Evolutionary conservation across 2,797 vertebrate species (phyloP), one percentile per base, ranked within the genome.

Genomic region (Natrix natrix): DNA sequence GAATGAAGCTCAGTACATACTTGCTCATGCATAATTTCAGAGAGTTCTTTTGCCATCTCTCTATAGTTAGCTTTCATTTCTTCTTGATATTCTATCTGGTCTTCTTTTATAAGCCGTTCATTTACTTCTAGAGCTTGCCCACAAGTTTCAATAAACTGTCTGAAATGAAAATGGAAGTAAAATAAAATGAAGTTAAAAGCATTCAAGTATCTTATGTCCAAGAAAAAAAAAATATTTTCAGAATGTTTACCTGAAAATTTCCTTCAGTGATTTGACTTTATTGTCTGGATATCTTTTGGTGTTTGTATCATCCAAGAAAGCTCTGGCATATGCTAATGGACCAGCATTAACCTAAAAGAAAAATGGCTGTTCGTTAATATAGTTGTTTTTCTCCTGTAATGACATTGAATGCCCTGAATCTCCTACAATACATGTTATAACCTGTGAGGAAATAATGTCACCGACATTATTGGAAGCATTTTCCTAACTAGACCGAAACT

Each of bases 41-140:
- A 99, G 95, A 99, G 98, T 95, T 99, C 98, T 95, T 98, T 98
- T 89, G 98, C 97, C 98, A 99, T 98, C 95, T 99, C 99, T 95
- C 98, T 98, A 97, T 99, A 99, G 97, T 98, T 99, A 69, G 98
- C 98, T 95, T 99, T 99, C 99, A 99, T 99, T 97, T 99, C 99
- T 89, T 99, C 99, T 12, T 99, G 99, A 94, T 99, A 99, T 96
- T 99, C 99, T 94, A 99, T 97, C 96, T 99, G 99, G 97, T 99
- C 99, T 96, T 99, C 99, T 94, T 99, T 99, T 96, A 99, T 99
- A 93, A 99, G 98, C 59, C 98, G 97, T 96, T 99, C 99, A 17
- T 99, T 99, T 88, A 99, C 97, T 1, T 97, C 98, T 91, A 99
- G 97, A 56, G 97, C 99, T 92, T 99, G 98, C 32, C 99, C 99